Base-by-base conservation (phyloP, 2,797 vertebrate genomes). In the Rhinogobio ventralis region DNA sequence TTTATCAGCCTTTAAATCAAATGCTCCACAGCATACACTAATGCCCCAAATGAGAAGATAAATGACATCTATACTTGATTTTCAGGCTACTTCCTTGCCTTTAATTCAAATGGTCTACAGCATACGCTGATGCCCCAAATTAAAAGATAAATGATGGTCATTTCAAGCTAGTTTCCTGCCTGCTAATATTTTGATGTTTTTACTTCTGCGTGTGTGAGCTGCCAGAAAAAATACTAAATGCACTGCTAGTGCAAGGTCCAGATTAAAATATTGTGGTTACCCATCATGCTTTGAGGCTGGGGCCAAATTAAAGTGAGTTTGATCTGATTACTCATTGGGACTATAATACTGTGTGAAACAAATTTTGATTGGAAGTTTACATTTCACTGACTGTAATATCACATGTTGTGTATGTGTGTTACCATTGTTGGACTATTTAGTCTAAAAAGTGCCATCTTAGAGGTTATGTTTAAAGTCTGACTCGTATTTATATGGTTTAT, bases 1-100 rank as follows among this genome's bases (percentile, higher is more conserved):
- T 72, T 85, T 72, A 72, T 85, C 83, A 85, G 83, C 66, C 76
- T 79, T 79, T 73, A 79, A 85, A 72, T 62, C 67, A 79, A 62
- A 74, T 11, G 76, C 49, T 82, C 42, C 74, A 62, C 79, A 79
- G 72, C 68, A 53, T 81, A 82, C 53, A 45, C 62, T 85, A 79
- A 84, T 87, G 60, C 42, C 20, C 49, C 39, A 64, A 68, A 87
- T 85, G 51, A 62, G 62, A 84, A 87, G 75, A 72, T 67, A 36
- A 82, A 79, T 79, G 23, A 79, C 42, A 64, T 71, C 67, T 78
- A 79, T 85, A 39, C 76, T 79, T 79, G 76, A 78, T 79, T 73
- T 72, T 79, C 75, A 72, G 67, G 42, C 82, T 46, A 57, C 28
- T 78, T 36, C 75, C 19, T 39, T 57, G 64, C 25, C 60, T 78